Evolutionary conservation across 2,888 invertebrate genomes (phyloP).

Genomic region (Andrena haemorrhoa): DNA sequence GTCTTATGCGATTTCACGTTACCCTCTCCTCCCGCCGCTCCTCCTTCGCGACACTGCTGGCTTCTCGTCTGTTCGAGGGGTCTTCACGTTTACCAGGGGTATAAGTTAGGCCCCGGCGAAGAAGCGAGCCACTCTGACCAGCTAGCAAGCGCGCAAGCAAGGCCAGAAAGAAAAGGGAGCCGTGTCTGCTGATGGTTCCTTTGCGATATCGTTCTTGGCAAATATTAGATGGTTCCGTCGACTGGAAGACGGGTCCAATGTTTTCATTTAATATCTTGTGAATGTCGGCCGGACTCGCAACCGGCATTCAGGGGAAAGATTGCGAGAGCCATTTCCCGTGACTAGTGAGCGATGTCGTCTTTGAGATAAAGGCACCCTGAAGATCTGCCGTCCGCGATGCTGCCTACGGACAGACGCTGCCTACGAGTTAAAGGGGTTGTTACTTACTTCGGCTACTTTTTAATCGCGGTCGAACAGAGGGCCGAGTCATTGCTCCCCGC

Average conservation of each 20-base stretch:
- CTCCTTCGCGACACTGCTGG: conserved; percentile 1
- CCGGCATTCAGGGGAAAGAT: conserved; percentile 80
- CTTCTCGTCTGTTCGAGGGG: conserved; percentile 12
- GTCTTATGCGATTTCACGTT: conserved; percentile 61
- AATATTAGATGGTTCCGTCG: conserved; percentile 80
- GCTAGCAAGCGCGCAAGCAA: conserved; percentile 22
- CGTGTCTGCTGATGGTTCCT: conserved; percentile 79
- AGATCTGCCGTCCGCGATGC: conserved; percentile 60
- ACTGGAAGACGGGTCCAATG: conserved; percentile 76
- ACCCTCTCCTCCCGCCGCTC: conserved; percentile 29
- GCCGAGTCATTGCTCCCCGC: neutral
- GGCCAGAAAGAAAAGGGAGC: conserved; percentile 42
- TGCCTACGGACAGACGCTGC: conserved; percentile 51
- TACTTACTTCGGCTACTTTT: conserved; percentile 40
- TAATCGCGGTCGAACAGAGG: conserved; percentile 25
- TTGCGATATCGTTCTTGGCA: conserved; percentile 82
- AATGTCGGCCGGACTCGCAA: conserved; percentile 76
- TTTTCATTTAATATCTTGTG: conserved; percentile 84
- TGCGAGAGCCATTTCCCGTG: conserved; percentile 84
- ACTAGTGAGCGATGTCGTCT: conserved; percentile 82
- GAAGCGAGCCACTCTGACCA: conserved; percentile 14
- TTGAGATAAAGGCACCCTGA: conserved; percentile 78
- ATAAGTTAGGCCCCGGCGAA: conserved; percentile 45
- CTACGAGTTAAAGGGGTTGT: conserved; percentile 56
- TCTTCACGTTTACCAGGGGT: conserved; percentile 44